Percentiles rank a stretch among this genome's conserved stretches.
Evolutionary conservation across 2,113 vertebrate species (phyloP).

Genomic region (Ceuthmochares aereus): DNA sequence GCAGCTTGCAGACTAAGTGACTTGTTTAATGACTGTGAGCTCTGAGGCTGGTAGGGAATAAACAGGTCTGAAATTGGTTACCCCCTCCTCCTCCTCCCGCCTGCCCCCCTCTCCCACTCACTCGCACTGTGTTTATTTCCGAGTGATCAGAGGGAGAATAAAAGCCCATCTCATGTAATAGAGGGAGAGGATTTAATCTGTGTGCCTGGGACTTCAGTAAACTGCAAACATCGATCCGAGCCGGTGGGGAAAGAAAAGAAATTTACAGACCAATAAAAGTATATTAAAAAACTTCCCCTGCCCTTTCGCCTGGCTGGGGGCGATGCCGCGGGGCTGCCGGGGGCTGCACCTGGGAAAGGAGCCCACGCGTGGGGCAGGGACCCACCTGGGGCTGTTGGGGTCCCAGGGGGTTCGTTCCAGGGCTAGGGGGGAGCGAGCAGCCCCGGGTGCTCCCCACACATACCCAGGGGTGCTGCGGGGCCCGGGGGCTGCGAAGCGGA

Average conservation of each 20-base stretch:
- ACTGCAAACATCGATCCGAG: constrained; percentile 67
- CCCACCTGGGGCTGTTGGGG: neutral
- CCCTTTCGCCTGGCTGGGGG: neutral
- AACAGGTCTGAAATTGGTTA: constrained; percentile 27
- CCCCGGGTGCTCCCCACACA: neutral
- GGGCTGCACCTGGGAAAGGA: neutral
- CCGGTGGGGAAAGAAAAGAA: constrained; percentile 54
- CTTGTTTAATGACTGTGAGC: constrained; percentile 40
- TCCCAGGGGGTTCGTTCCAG: neutral
- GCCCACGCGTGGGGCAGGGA: fast-evolving
- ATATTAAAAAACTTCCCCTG: constrained; percentile 68
- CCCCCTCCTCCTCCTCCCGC: neutral
- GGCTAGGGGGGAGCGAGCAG: too few species aligned
- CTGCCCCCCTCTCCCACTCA: neutral
- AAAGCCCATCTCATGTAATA: constrained; percentile 63
- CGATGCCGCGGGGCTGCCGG: neutral
- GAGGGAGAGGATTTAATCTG: constrained; percentile 68
- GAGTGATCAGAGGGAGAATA: constrained; percentile 58
- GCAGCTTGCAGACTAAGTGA: neutral
- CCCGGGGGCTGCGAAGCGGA: constrained; percentile 15
- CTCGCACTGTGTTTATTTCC: constrained; percentile 23
- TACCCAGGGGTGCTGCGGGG: neutral
- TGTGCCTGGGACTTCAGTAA: constrained; percentile 37
- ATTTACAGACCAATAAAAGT: constrained; percentile 72
- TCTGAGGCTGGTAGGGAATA: constrained; percentile 15